These are phyloP conservation scores for Palythoa heliodiscus DNA, from an alignment of 92 coral and sea anemone genomes.

Conservation along the genomic window DNA sequence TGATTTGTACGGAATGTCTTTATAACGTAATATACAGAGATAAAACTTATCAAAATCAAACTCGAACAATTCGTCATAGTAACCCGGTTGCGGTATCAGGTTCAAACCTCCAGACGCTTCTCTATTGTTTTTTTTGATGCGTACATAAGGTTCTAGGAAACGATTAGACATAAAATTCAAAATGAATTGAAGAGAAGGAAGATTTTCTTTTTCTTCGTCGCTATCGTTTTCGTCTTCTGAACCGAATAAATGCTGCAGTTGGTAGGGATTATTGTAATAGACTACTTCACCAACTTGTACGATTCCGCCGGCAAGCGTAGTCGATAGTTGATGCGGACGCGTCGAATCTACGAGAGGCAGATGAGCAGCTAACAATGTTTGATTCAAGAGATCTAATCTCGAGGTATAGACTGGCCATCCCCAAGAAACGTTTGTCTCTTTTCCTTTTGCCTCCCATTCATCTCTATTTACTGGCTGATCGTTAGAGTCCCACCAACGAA, in stretches of 20 bases:
- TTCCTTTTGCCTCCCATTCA: background rate
- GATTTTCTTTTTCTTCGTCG: background rate
- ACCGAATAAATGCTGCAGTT: background rate
- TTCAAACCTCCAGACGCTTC: background rate
- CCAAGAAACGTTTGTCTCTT: background rate
- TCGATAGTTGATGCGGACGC: background rate
- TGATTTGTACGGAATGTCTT: too few species aligned
- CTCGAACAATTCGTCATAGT: too few species aligned
- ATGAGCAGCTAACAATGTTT: background rate
- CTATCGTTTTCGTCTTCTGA: background rate
- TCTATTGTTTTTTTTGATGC: background rate
- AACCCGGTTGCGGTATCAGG: too few species aligned
- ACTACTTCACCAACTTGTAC: background rate
- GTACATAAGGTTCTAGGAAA: constrained; percentile 1
- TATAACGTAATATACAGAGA: too few species aligned
- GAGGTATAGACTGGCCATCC: background rate
- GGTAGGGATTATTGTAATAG: background rate
- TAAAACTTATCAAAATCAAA: too few species aligned
- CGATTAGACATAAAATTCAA: constrained; percentile 9
- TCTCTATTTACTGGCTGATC: background rate
- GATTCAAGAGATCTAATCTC: background rate
- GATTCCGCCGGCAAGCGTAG: background rate
- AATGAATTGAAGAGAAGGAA: constrained; percentile 1
- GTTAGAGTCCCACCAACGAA: background rate
- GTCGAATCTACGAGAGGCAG: background rate